Conservation (phyloP, 2,113 vertebrate genomes). For the Paramisgurnus dabryanus region DNA sequence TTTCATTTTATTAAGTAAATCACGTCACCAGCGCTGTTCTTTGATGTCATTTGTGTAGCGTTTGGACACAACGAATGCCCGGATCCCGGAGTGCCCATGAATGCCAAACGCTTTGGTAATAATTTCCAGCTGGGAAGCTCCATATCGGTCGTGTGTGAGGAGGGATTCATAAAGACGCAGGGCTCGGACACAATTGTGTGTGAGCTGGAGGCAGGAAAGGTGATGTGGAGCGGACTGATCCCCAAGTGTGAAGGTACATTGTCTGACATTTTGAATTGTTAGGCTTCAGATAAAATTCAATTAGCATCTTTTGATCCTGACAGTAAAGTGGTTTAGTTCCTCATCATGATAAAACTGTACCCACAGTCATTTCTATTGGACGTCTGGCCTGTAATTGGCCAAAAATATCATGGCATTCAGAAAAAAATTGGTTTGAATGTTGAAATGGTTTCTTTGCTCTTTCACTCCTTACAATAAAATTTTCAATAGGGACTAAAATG, state of each 20-base stretch:
- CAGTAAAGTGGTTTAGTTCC: background rate
- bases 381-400: too few species aligned
- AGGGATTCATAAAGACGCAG: constrained; percentile 98
- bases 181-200: constrained; percentile 97
- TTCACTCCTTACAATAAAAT: too few species aligned
- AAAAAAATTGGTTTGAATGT: too few species aligned
- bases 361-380: too few species aligned
- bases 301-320: background rate
- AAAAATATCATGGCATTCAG: too few species aligned
- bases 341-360: background rate
- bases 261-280: background rate
- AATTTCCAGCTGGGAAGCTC: constrained; percentile 94
- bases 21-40: background rate
- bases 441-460: too few species aligned
- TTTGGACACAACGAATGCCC: constrained; percentile 98
- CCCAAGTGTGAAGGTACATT: constrained; percentile 92
- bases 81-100: constrained; percentile 93
- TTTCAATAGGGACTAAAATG: too few species aligned
- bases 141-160: constrained; percentile 95
- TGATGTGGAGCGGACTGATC: constrained; percentile 96
- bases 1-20: constrained; percentile 24
- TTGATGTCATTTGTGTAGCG: constrained; percentile 69
- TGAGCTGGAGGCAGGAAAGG: constrained; percentile 88
- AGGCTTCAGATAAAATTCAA: background rate
- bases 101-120: constrained; percentile 91